phyloP scores from a whole-genome alignment of 2,113 vertebrate species.

The Delphinus delphis region DNA sequence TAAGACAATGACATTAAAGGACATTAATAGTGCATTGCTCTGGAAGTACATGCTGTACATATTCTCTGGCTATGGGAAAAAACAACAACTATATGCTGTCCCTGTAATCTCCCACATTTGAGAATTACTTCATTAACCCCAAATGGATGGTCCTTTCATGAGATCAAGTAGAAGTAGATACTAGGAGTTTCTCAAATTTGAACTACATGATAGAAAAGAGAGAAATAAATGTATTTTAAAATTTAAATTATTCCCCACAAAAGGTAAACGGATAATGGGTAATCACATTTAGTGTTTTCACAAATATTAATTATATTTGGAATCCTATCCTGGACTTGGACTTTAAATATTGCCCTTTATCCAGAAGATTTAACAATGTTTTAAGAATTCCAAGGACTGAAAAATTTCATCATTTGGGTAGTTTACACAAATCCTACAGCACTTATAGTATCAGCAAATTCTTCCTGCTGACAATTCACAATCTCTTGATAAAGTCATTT shows the following conservation, averaged over 20 bases:
- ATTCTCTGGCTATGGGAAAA: background rate
- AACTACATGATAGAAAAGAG: background rate
- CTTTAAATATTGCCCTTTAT: background rate
- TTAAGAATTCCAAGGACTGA: background rate
- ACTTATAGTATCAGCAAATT: background rate
- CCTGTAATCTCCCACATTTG: background rate
- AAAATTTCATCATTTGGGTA: background rate
- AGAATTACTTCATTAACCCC: background rate
- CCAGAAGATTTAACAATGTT: background rate
- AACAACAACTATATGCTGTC: background rate
- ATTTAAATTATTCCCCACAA: background rate
- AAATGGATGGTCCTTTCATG: background rate
- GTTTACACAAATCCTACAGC: background rate
- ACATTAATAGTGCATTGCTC: background rate
- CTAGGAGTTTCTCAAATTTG: background rate
- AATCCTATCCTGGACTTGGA: background rate
- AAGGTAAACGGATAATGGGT: background rate
- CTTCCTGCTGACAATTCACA: background rate
- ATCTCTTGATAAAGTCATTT: background rate
- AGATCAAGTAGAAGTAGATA: background rate
- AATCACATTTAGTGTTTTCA: background rate
- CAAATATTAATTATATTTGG: background rate
- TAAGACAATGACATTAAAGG: background rate
- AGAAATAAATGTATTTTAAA: background rate
- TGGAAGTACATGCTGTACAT: background rate